Conservation (phyloP, 2,888 invertebrate species). For the Drosophila rellima region DNA sequence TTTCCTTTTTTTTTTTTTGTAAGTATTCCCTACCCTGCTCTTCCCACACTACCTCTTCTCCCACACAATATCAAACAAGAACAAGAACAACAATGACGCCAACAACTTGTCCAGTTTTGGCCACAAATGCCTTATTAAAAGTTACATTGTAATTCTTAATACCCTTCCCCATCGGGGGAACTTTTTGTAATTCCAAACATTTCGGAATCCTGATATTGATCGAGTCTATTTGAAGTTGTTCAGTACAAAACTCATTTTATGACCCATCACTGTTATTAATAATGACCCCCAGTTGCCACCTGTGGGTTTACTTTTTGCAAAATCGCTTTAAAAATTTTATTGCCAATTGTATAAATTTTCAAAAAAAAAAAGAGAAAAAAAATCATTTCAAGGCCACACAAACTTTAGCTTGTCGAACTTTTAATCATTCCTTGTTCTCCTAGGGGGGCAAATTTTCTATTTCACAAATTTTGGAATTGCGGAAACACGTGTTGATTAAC, state of each 20-base stretch:
- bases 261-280: no score
- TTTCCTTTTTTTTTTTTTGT: conserved; percentile 25
- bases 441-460: no score
- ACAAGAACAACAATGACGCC: conserved; percentile 54
- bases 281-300: neutral
- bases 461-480: no score
- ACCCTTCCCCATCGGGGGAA: conserved; percentile 22
- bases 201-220: neutral
- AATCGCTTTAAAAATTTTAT: no score
- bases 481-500: no score
- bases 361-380: no score
- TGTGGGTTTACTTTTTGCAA: neutral
- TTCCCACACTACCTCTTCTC: conserved; percentile 6
- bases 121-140: conserved; percentile 75
- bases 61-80: conserved; percentile 11
- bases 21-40: conserved; percentile 7
- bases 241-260: no score
- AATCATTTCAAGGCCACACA: no score
- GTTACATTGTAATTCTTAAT: conserved; percentile 60
- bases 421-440: no score
- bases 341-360: no score
- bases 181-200: neutral
- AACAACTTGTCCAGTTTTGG: conserved; percentile 74
- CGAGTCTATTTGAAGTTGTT: no score
- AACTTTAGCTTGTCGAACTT: no score